Conservation (phyloP, 2,797 vertebrate species). For the Sebastes nivosus region DNA sequence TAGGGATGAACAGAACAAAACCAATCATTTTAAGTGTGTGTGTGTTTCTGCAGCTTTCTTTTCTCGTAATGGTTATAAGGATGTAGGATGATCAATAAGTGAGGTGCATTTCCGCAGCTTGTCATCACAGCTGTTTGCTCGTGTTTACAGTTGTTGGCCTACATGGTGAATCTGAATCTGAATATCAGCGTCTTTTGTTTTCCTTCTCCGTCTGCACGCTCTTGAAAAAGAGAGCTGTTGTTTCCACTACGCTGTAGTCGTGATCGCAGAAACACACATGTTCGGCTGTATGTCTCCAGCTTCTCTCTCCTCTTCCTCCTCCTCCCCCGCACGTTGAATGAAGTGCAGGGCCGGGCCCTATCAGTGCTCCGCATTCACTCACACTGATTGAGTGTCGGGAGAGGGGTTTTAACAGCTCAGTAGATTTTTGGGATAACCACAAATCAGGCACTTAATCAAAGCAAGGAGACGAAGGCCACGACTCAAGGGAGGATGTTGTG, state of each 20-base stretch:
- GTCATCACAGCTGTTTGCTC: not conserved
- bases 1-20: slow-evolving; percentile 26
- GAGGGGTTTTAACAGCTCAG: slow-evolving; percentile 59
- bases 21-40: slow-evolving; percentile 38
- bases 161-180: not conserved
- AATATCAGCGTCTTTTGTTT: slow-evolving; percentile 3
- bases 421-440: slow-evolving; percentile 63
- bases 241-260: slow-evolving; percentile 26
- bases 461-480: slow-evolving; percentile 25
- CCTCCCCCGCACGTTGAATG: slow-evolving; percentile 56
- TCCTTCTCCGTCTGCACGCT: not conserved
- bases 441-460: slow-evolving; percentile 70
- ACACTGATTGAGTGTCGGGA: slow-evolving; percentile 53
- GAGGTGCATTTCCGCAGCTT: not conserved
- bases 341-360: slow-evolving; percentile 39
- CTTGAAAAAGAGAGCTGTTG: not conserved
- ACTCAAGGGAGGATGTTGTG: slow-evolving; percentile 32
- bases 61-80: not conserved
- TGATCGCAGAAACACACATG: slow-evolving; percentile 47
- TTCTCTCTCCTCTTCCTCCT: slow-evolving; percentile 32
- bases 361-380: slow-evolving; percentile 54
- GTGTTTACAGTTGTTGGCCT: not conserved
- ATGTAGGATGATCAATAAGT: not conserved
- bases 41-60: slow-evolving; percentile 10
- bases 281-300: slow-evolving; percentile 28